These are phyloP conservation scores for Sminthurinus aureus DNA, from an alignment of 2,888 invertebrate genomes.

Conservation along the genomic window DNA sequence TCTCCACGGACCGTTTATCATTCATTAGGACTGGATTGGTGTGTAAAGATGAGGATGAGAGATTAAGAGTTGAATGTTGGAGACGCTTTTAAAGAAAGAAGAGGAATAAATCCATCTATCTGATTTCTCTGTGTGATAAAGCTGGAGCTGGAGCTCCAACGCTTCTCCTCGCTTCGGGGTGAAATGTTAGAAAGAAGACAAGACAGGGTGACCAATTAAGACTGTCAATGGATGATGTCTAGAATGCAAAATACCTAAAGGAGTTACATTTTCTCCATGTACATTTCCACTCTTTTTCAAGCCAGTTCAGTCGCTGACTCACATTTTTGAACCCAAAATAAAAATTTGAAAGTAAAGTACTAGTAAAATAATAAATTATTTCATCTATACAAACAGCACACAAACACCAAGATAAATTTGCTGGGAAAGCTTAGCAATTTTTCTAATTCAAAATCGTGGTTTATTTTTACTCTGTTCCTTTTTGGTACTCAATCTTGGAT, in stretches of 20 bases:
- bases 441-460: not conserved
- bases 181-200: not conserved
- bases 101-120: not conserved
- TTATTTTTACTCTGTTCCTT: too few species aligned
- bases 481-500: too few species aligned
- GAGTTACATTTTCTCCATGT: too few species aligned
- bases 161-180: not conserved
- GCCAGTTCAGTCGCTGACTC: too few species aligned
- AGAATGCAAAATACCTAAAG: too few species aligned
- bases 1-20: conserved; percentile 3
- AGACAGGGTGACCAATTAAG: too few species aligned
- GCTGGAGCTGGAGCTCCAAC: not conserved
- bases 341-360: too few species aligned
- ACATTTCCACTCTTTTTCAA: too few species aligned
- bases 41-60: not conserved
- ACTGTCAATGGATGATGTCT: too few species aligned
- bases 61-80: not conserved
- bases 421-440: not conserved
- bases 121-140: not conserved
- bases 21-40: not conserved
- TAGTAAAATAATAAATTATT: too few species aligned
- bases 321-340: too few species aligned
- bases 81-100: not conserved
- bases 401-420: not conserved
- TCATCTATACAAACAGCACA: too few species aligned